Conservation (phyloP, 2,113 vertebrate genomes). For the Cettia cetti region DNA sequence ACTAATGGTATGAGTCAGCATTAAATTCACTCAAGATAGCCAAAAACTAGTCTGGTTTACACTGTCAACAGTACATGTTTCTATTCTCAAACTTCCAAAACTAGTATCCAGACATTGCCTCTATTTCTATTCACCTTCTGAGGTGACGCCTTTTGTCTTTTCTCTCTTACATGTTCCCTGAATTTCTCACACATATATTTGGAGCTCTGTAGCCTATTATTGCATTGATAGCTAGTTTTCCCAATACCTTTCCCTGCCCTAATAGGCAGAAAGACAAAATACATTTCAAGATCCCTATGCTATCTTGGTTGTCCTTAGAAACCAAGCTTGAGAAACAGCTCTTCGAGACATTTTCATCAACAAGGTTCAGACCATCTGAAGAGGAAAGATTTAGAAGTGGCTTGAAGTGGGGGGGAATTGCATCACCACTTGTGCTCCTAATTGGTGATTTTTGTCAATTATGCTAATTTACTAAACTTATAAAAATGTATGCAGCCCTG, state of each 20-base stretch:
- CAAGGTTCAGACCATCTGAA: neutral
- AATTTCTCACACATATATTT: neutral
- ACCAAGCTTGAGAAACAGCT: neutral
- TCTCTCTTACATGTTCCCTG: neutral
- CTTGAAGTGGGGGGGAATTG: neutral
- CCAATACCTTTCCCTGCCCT: neutral
- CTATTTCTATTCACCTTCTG: neutral
- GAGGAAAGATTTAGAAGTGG: neutral
- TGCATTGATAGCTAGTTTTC: neutral
- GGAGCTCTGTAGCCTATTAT: neutral
- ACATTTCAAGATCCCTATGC: neutral
- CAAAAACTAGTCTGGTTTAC: neutral
- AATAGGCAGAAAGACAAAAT: neutral
- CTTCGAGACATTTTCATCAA: neutral
- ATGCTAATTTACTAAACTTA: neutral
- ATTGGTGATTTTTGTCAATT: neutral
- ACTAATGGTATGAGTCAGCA: neutral
- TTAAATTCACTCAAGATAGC: neutral
- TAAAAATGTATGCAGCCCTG: neutral
- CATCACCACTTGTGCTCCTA: neutral
- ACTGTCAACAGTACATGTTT: neutral
- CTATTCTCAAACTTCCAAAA: neutral
- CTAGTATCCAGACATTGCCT: neutral
- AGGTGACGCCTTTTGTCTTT: neutral
- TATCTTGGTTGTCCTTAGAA: neutral